Evolutionary conservation across 2,797 vertebrate species (phyloP), one percentile per base, ranked within the genome.

Genomic region (Danio aesculapii): DNA sequence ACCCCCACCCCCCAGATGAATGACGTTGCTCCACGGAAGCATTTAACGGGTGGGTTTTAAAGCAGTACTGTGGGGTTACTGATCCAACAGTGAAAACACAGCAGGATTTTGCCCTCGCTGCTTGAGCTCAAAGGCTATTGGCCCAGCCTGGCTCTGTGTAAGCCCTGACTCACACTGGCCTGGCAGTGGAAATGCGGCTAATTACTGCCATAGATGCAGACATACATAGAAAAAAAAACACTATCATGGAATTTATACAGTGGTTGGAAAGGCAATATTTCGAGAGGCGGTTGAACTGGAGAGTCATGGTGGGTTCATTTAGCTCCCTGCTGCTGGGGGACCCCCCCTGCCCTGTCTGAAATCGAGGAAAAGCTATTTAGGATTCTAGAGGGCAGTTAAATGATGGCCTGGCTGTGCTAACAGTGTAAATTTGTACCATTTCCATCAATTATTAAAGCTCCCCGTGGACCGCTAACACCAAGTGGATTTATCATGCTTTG

Each of bases 361-460:
- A 72, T 52, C 8, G 59, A 81, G 72, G 64, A 43, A 77, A 52
- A 78, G 21, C 71, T 81, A 59, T 84, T 85, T 83, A 39, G 66
- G 69, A 84, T 88, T 86, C 84, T 68, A 81, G 66, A 86, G 81
- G 82, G 59, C 77, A 82, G 77, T 83, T 80, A 85, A 85, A 75
- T 77, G 63, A 83, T 82, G 78, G 75, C 47, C 85, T 53, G 69
- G 82, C 76, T 85, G 77, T 84, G 80, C 85, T 88, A 86, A 86
- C 81, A 84, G 71, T 69, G 83, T 84, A 86, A 86, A 88, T 74
- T 84, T 85, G 89, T 88, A 87, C 41, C 74, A 75, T 87, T 90
- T 88, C 83, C 82, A 89, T 88, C 72, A 84, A 86, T 90, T 87
- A 90, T 89, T 89, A 57, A 88, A 69, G 79, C 84, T 84, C 86